A percentile compares a stretch with the other conserved stretches of the same genome.
Conservation (phyloP, 30 jellyfish, hydroid and myxozoan species). For the Aurelia coerulea region DNA sequence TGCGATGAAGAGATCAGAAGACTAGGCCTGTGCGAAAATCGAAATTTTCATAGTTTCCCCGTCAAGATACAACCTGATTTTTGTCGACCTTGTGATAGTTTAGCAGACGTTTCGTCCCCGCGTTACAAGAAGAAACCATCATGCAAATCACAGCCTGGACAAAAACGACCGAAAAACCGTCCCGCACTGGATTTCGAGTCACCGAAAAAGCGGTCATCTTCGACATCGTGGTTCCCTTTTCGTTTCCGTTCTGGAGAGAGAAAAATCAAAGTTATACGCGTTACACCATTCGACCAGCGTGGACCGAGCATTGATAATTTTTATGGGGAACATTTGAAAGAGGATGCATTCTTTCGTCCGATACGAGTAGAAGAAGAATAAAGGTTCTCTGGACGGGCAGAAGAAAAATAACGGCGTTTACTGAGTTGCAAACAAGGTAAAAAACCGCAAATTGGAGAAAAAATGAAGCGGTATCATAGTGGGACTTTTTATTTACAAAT, state of each 20-base stretch:
- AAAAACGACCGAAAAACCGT: slow-evolving; percentile 40
- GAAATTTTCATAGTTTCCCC: slow-evolving; percentile 1
- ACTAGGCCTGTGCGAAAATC: slow-evolving; percentile 13
- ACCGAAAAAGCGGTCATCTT: slow-evolving; percentile 23
- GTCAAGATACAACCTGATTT: background rate
- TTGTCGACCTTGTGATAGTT: background rate
- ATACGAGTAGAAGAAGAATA: slow-evolving; percentile 36
- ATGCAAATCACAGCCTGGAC: slow-evolving; percentile 29
- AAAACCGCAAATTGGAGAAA: no score
- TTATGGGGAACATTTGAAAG: slow-evolving; percentile 34
- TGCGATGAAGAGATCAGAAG: slow-evolving; percentile 64
- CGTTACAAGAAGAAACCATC: slow-evolving; percentile 3
- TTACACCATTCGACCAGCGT: slow-evolving; percentile 34
- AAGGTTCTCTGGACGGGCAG: background rate
- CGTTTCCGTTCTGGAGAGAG: slow-evolving; percentile 32
- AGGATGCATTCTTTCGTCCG: slow-evolving; percentile 51
- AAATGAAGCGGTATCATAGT: no score
- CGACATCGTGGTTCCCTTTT: slow-evolving; percentile 60
- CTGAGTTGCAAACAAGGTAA: no score
- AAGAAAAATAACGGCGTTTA: no score
- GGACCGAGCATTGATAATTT: background rate
- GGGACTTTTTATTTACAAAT: no score
- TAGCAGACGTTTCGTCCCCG: slow-evolving; percentile 12
- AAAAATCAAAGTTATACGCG: slow-evolving; percentile 53
- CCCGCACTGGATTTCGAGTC: slow-evolving; percentile 15